Percentiles rank a stretch among this genome's conserved stretches.
These are phyloP conservation scores for Leptopilina myrica DNA, from an alignment of 2,888 invertebrate species.

Conservation along the genomic window DNA sequence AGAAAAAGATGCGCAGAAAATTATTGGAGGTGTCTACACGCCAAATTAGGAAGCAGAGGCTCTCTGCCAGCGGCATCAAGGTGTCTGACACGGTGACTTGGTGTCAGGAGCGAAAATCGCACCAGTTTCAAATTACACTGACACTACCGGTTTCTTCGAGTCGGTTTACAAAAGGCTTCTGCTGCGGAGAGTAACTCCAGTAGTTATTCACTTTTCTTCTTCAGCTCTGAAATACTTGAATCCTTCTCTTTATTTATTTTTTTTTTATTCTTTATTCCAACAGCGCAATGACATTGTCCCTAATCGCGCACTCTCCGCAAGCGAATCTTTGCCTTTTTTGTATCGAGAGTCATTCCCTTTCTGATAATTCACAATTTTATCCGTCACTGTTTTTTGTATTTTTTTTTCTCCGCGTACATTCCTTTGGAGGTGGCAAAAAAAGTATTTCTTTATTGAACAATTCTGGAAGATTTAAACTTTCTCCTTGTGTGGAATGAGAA, in stretches of 20 bases:
- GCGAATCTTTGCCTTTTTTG: constrained; percentile 7
- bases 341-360: constrained; percentile 9
- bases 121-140: constrained; percentile 38
- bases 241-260: neutral
- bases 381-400: neutral
- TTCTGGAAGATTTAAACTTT: neutral
- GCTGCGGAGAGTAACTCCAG: neutral
- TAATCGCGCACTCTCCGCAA: constrained; percentile 20
- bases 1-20: constrained; percentile 33
- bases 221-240: constrained; percentile 31
- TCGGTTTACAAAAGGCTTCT: constrained; percentile 4
- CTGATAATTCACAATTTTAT: constrained; percentile 31
- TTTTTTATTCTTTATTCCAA: neutral
- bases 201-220: constrained; percentile 39
- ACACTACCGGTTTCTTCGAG: constrained; percentile 28
- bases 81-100: constrained; percentile 32
- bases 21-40: constrained; percentile 26
- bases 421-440: neutral
- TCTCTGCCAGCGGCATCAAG: constrained; percentile 21
- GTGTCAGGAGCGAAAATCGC: constrained; percentile 39
- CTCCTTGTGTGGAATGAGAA: too few species aligned
- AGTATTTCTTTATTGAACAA: constrained; percentile 3
- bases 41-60: constrained; percentile 34
- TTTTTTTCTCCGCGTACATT: neutral
- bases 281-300: constrained; percentile 1